A percentile compares a stretch with the other conserved stretches of the same genome.
Conservation (phyloP, 2,797 vertebrate genomes). For the Margarornis squamiger region DNA sequence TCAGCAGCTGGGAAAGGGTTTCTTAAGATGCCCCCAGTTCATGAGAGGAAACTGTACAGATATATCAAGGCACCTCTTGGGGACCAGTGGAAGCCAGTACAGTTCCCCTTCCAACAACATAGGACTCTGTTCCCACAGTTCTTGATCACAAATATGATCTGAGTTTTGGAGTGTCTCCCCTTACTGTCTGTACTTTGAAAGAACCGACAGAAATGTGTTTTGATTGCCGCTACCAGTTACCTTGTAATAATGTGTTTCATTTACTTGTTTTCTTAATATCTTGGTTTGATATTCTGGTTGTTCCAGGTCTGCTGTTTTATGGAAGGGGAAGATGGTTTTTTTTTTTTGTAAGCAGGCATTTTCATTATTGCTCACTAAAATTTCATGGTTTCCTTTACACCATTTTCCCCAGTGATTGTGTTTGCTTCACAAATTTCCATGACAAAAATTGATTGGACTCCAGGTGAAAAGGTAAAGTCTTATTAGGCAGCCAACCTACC, state of each 20-base stretch:
- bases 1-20: background rate
- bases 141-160: background rate
- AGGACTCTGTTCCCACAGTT: background rate
- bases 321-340: background rate
- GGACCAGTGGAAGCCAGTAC: background rate
- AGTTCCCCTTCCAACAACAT: background rate
- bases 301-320: background rate
- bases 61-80: background rate
- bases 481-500: background rate
- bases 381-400: constrained; percentile 68
- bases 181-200: background rate
- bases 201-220: background rate
- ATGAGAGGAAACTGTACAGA: background rate
- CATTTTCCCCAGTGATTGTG: constrained; percentile 78
- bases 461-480: constrained; percentile 82
- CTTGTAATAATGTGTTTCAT: background rate
- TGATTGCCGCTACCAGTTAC: background rate
- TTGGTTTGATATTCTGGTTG: background rate
- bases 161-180: background rate
- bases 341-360: background rate
- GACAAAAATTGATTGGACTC: constrained; percentile 79
- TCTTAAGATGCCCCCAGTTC: background rate
- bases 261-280: background rate
- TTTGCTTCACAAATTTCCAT: constrained; percentile 79
- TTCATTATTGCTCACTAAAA: background rate